phyloP scores from a whole-genome alignment of 2,113 vertebrate genomes.

The Poecile atricapillus region DNA sequence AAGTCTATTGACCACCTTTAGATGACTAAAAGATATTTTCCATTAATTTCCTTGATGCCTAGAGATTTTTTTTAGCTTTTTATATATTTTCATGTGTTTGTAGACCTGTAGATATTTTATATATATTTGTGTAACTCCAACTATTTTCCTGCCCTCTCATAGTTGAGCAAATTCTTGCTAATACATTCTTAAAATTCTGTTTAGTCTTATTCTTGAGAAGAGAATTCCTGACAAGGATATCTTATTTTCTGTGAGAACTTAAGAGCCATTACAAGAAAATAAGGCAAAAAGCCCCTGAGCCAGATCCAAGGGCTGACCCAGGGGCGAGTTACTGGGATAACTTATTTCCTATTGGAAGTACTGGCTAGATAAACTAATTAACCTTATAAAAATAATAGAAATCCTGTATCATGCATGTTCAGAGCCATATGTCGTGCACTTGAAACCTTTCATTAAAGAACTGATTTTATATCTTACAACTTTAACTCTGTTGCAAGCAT shows the following conservation, averaged over 20 bases:
- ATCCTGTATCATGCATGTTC: rapidly evolving
- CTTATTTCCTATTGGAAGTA: neutral
- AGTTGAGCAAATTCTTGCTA: neutral
- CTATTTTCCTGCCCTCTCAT: neutral
- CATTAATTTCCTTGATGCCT: neutral
- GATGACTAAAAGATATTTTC: neutral
- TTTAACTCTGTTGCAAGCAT: neutral
- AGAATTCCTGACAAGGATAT: neutral
- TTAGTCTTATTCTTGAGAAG: neutral
- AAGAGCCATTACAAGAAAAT: neutral
- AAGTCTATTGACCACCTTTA: neutral
- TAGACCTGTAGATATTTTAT: neutral
- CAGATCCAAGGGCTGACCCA: neutral
- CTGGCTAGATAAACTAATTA: neutral
- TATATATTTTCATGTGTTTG: neutral
- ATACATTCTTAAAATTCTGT: neutral
- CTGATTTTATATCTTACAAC: neutral
- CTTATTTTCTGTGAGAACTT: neutral
- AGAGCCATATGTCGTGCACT: neutral
- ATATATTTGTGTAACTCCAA: neutral
- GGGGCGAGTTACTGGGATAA: neutral
- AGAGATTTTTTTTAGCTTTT: neutral
- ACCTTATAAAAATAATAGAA: neutral
- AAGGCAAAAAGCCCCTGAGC: neutral
- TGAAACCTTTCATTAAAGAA: neutral